Conservation (phyloP, 2,113 vertebrate genomes). For the Dolichotis patagonum region DNA sequence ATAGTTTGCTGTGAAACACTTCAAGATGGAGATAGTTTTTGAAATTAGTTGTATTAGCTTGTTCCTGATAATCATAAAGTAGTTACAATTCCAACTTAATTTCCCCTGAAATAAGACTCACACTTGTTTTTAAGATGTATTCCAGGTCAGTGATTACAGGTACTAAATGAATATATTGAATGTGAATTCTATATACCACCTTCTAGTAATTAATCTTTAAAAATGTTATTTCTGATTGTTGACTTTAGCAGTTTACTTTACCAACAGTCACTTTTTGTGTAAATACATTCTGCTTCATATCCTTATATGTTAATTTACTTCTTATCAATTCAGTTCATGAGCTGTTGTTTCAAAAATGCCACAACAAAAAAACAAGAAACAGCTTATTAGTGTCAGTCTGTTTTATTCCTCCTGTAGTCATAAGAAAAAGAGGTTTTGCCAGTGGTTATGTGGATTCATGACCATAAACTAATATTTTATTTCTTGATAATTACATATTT, state of each 20-base stretch:
- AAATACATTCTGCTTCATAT: slow-evolving; percentile 80
- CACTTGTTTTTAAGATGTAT: not conserved
- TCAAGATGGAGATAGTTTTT: not conserved
- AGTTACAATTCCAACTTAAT: not conserved
- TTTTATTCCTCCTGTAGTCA: slow-evolving; percentile 65
- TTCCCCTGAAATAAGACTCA: slow-evolving; percentile 1
- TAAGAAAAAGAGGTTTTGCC: slow-evolving; percentile 56
- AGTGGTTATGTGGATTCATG: slow-evolving; percentile 53
- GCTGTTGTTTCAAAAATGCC: slow-evolving; percentile 70
- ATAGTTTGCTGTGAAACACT: not conserved
- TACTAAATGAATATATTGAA: not conserved
- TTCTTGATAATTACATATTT: slow-evolving; percentile 53
- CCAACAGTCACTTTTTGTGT: slow-evolving; percentile 70
- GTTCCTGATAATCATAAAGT: not conserved
- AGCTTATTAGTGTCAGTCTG: slow-evolving; percentile 81
- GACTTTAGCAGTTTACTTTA: slow-evolving; percentile 78
- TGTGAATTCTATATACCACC: not conserved
- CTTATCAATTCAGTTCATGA: slow-evolving; percentile 79
- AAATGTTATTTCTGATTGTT: slow-evolving; percentile 68
- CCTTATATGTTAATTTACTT: slow-evolving; percentile 78
- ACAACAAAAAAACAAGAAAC: slow-evolving; percentile 76
- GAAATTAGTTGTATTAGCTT: not conserved
- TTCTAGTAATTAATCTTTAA: slow-evolving; percentile 68
- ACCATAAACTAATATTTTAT: slow-evolving; percentile 61
- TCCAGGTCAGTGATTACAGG: not conserved